phyloP scores from a whole-genome alignment of 2,888 invertebrate species.

The Physocephala rufipes region DNA sequence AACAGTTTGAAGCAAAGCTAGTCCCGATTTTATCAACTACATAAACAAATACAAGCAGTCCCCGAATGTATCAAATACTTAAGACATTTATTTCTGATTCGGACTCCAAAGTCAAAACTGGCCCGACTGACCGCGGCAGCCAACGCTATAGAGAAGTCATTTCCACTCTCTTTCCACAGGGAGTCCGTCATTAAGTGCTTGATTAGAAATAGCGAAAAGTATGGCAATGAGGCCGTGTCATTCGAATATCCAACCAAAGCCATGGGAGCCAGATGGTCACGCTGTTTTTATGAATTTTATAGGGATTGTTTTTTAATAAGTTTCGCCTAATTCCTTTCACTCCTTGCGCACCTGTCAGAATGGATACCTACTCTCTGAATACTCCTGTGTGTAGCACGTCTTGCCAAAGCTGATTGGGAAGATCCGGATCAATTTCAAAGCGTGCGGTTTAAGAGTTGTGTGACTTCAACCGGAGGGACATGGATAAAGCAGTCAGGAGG shows the following conservation, averaged over 20 bases:
- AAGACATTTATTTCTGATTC: neutral
- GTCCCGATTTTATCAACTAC: too few species aligned
- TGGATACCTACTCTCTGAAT: neutral
- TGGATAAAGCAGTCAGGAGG: neutral
- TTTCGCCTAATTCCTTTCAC: neutral
- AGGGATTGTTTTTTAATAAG: neutral
- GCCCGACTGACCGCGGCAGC: slow-evolving; percentile 24
- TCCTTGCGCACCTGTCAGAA: neutral
- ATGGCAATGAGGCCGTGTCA: neutral
- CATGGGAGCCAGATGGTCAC: neutral
- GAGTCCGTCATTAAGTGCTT: too few species aligned
- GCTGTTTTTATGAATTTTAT: neutral
- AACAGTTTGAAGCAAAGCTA: too few species aligned
- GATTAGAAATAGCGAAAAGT: too few species aligned
- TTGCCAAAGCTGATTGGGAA: neutral
- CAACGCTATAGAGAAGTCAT: too few species aligned
- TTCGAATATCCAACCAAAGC: neutral
- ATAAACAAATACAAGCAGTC: too few species aligned
- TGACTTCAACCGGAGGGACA: slow-evolving; percentile 6
- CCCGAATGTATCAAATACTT: too few species aligned
- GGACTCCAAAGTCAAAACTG: slow-evolving; percentile 12
- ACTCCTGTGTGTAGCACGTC: neutral
- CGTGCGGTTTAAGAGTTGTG: slow-evolving; percentile 31
- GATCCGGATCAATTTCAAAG: slow-evolving; percentile 10
- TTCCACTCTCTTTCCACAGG: too few species aligned